Evolutionary conservation across 2,797 vertebrate species (phyloP).

Genomic region (Lycodopsis pacificus): DNA sequence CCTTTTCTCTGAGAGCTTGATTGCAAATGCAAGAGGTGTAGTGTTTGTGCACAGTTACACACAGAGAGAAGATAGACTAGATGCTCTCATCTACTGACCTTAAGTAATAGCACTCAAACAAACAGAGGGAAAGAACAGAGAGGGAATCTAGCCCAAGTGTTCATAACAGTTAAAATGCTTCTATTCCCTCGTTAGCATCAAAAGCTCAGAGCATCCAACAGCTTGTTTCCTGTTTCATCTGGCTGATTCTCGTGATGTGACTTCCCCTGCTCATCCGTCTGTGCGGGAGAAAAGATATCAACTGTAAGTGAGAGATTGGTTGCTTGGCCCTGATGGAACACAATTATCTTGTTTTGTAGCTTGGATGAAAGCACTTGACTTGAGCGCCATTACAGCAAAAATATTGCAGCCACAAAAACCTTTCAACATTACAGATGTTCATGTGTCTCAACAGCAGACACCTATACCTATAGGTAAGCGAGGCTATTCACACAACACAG

Average conservation of each 20-base stretch:
- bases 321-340: background rate
- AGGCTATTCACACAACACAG: constrained; percentile 10
- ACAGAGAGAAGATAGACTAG: background rate
- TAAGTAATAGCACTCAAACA: constrained; percentile 28
- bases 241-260: background rate
- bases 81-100: constrained; percentile 16
- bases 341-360: background rate
- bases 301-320: constrained; percentile 5
- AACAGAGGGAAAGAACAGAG: constrained; percentile 29
- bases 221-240: constrained; percentile 15
- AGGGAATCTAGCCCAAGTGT: constrained; percentile 13
- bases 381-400: background rate
- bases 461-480: background rate
- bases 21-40: background rate
- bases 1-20: background rate
- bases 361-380: background rate
- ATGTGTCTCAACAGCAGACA: background rate
- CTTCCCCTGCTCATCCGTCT: background rate
- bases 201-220: constrained; percentile 14
- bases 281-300: background rate
- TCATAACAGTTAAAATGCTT: constrained; percentile 15
- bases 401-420: background rate
- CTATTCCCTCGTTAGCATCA: background rate
- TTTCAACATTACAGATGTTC: constrained; percentile 1
- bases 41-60: background rate